Conservation (phyloP, 2,113 vertebrate species). For the Petaurus breviceps region DNA sequence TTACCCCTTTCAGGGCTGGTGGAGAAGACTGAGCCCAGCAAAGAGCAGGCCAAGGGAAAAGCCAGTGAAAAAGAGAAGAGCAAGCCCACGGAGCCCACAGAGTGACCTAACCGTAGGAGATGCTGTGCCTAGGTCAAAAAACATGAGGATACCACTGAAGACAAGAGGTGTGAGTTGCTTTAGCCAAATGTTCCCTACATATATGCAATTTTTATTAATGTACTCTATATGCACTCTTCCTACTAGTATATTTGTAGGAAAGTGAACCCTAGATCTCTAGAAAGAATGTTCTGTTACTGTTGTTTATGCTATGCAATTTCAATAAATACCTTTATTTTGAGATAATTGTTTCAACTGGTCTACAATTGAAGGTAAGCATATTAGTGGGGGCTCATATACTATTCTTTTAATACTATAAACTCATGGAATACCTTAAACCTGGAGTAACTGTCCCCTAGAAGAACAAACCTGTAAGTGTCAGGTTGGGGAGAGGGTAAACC, state of each 20-base stretch:
- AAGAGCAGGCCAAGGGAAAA: not conserved
- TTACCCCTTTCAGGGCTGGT: not conserved
- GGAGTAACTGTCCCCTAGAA: not conserved
- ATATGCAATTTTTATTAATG: not conserved
- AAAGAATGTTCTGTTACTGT: not conserved
- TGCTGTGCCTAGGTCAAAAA: not conserved
- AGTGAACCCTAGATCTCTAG: not conserved
- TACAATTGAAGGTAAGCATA: not conserved
- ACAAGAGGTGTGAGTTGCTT: not conserved
- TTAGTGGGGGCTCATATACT: not conserved
- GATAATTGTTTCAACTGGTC: not conserved
- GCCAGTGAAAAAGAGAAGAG: not conserved
- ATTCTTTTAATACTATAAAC: not conserved
- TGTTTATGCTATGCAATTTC: not conserved
- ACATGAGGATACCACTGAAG: not conserved
- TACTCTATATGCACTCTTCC: not conserved
- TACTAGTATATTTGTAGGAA: not conserved
- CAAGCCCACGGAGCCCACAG: not conserved
- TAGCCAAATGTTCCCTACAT: not conserved
- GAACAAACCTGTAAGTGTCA: too few relatives aligned
- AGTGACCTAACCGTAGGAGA: not conserved
- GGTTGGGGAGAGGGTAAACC: too few relatives aligned
- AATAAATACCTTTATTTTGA: not conserved
- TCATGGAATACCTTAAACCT: not conserved
- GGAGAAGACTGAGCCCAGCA: not conserved